Evolutionary conservation across 2,113 vertebrate genomes (phyloP).

Genomic region (Zosterops hypoxanthus): DNA sequence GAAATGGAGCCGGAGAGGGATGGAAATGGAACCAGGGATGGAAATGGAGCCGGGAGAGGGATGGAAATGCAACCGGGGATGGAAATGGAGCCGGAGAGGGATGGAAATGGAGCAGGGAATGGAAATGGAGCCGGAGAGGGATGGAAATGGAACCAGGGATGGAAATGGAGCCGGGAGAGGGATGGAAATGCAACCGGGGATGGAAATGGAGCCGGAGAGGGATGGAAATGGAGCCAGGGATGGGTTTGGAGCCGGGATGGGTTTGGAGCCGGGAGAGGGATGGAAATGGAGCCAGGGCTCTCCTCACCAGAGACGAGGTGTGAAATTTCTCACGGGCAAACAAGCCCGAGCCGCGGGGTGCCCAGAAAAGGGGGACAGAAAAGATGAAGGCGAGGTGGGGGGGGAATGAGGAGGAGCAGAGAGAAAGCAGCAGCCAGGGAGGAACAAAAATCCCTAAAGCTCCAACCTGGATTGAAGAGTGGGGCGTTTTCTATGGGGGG

Average conservation of each 20-base stretch:
- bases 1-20: background rate
- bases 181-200: background rate
- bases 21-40: background rate
- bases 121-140: background rate
- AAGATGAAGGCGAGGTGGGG: background rate
- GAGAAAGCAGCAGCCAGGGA: conserved; percentile 4
- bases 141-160: too few relatives aligned
- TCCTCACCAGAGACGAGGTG: conserved; percentile 49
- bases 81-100: background rate
- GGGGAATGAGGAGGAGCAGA: background rate
- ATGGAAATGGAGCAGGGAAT: background rate
- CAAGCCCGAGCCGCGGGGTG: conserved; percentile 60
- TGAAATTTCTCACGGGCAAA: conserved; percentile 78
- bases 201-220: background rate
- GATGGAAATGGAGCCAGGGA: too few relatives aligned
- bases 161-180: background rate
- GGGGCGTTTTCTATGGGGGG: conserved; percentile 71
- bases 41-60: background rate
- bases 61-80: too few relatives aligned
- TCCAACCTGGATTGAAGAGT: conserved; percentile 19
- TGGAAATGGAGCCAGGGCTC: background rate
- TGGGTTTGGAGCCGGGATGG: too few relatives aligned
- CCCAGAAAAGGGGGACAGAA: conserved; percentile 19
- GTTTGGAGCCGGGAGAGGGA: too few relatives aligned
- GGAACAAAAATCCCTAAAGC: conserved; percentile 64